Evolutionary conservation across 2,888 invertebrate species (phyloP), one percentile per base, ranked within the genome.

Genomic region (Lamellibrachia satsuma): DNA sequence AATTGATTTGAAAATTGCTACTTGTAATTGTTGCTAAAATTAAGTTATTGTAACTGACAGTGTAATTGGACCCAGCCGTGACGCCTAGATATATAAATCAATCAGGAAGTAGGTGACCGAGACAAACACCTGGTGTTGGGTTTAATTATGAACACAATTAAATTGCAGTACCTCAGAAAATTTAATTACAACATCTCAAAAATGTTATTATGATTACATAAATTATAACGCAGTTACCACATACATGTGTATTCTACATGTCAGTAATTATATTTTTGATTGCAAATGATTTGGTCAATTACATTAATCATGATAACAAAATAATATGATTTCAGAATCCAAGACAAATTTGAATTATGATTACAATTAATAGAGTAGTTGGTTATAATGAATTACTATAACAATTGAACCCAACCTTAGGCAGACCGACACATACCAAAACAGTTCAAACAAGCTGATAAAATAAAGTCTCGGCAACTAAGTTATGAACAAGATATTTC

Each of bases 381-480:
- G 75, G n/a, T 75, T 75, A 22, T 15, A 75, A 75, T 15, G 15
- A 75, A 22, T 75, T 75, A 22, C 2, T 11, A 22, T 75, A 75
- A 75, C 75, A 75, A 75, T 22, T 75, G 75, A 75, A 75, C 75
- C 75, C 75, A 75, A 75, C 75, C 75, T 75, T 60, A 60, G 15
- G 60, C 4, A 4, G 11, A 11, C n/a, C 15, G 75, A 75, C 39
- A 75, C 22, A 75, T n/a, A 75, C 3, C 75, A 75, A 75, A 15
- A 75, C 2, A 22, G 6, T 75, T 75, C 75, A 75, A 75, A 75
- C 11, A 75, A n/a, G 6, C 9, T 7, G 6, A 15, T 22, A 75
- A 11, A 75, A 75, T 22, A 22, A 75, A 75, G 22, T 75, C 75
- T 75, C 75, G 22, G 22, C n/a, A 75, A 75, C 11, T 75, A 75